Percentiles rank a stretch among this genome's conserved stretches.
Conservation (phyloP, 2,797 vertebrate genomes). For the Myripristis jacobus region DNA sequence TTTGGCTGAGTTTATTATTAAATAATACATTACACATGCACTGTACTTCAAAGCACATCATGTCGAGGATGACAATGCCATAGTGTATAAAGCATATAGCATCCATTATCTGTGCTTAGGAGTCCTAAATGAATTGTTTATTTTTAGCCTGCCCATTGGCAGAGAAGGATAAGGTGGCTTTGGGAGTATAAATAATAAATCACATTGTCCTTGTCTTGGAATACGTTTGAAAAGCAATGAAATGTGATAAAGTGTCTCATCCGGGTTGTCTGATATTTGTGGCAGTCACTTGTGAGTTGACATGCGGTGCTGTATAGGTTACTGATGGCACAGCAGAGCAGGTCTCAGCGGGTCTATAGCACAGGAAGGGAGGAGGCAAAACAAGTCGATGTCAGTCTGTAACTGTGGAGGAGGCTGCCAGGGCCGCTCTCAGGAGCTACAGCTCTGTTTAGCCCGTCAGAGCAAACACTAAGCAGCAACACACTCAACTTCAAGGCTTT, state of each 20-base stretch:
- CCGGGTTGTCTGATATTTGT: constrained; percentile 84
- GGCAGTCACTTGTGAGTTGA: constrained; percentile 86
- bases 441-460: constrained; percentile 41
- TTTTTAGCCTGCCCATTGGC: constrained; percentile 81
- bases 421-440: constrained; percentile 21
- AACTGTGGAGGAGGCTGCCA: constrained; percentile 65
- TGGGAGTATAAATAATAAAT: constrained; percentile 87
- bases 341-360: constrained; percentile 82
- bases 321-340: constrained; percentile 78
- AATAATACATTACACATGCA: constrained; percentile 28
- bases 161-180: constrained; percentile 82
- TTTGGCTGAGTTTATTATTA: constrained; percentile 29
- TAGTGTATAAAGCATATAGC: constrained; percentile 49
- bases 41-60: constrained; percentile 46
- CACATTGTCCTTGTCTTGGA: constrained; percentile 82
- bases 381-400: constrained; percentile 82
- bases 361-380: constrained; percentile 80
- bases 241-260: constrained; percentile 88
- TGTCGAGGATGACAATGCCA: constrained; percentile 59
- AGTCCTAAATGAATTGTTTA: constrained; percentile 81
- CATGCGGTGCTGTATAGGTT: constrained; percentile 81
- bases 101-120: constrained; percentile 72
- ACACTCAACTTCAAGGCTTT: background rate
- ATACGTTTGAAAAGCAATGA: constrained; percentile 87
- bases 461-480: background rate